Base-by-base conservation (phyloP, 2,888 invertebrate species). In the Yponomeuta malinellus region DNA sequence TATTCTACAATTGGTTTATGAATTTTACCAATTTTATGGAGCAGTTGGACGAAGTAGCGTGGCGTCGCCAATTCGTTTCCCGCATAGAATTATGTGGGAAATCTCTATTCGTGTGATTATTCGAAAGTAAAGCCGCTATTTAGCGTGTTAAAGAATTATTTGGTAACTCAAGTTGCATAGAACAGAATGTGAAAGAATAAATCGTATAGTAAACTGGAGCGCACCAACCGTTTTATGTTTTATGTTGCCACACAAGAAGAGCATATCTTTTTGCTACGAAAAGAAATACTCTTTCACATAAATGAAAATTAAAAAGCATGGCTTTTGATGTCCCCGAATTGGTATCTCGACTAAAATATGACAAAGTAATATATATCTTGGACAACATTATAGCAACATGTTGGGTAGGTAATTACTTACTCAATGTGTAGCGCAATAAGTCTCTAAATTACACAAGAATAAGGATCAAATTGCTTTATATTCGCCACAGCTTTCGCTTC, bases 401-500 rank as follows among this genome's bases (percentile, higher is more conserved):
- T 59, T 59, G 52, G 52, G 15, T 59, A 59, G 15, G 52, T 4
- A 6, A 43, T 43, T 43, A 15, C 52, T 59, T 59, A 5, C 52
- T 12, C 15, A 59, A 59, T 8, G 52, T 15, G 15, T 15, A 59
- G 52, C 15, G 15, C 52, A 59, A 59, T 15, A 52, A 59, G 15
- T 59, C 12, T 65, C 29, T 31, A 10, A 69, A 69, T 37, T 68
- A 65, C 63, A 71, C 15, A 15, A 59, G 12, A 59, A 59, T 59
- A 59, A 15, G 52, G 52, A 12, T 59, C 72, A 71, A 71, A 75
- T 71, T 68, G 83, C 84, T 85, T 83, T 78, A 80, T 84, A 82
- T 81, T 78, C 75, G 81, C 83, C 79, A 79, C 71, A 75, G 83
- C 83, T 85, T 79, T 75, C 78, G 88, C 88, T 88, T 84, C 15